Base-by-base conservation (phyloP, 1,140 invertebrate genomes). In the Drosophila lacteicornis region DNA sequence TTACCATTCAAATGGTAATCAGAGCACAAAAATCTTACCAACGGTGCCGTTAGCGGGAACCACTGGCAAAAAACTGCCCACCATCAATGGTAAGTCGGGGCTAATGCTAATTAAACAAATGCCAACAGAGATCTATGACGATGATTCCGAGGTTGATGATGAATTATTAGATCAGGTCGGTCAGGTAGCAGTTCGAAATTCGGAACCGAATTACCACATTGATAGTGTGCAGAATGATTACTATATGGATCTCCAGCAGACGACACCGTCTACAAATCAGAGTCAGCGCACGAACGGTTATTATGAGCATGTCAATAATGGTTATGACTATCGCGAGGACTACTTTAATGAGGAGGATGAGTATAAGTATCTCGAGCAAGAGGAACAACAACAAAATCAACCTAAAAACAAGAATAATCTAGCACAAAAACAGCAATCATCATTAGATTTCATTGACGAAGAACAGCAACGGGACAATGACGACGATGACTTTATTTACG, bases 271-370 rank as follows among this genome's bases (percentile, higher is more conserved):
- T 56, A n/a, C 53, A 4, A 40, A 56, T 25, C 36, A 40, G 22
- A 75, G 90, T 22, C 88, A 93, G 86, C 90, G 53, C 19, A n/a
- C 91, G 22, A 91, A 86, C 45, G 80, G 79, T 91, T 92, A 90
- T 84, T 92, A 92, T 92, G 91, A 91, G 62, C 76, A 86, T 33
- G 70, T 75, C 30, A 76, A 62, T 55, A 77, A 82, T 62, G 75
- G 87, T 75, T 92, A 93, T 82, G 78, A 92, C 68, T 91, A 91
- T 81, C 91, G 82, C 15, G 92, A 93, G 53, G 92, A 93, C 71
- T 93, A 91, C 66, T 91, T 93, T 53, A 92, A 93, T 36, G 92
- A 92, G 73, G 93, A 93, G 49, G 83, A 91, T 67, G 92, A 93
- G 53, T 88, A 91, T 47, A 90, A 91, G 61, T 92, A 93, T 65